These are phyloP conservation scores for Drosophila arizonae DNA, from an alignment of 1,140 invertebrate genomes.

Conservation along the genomic window DNA sequence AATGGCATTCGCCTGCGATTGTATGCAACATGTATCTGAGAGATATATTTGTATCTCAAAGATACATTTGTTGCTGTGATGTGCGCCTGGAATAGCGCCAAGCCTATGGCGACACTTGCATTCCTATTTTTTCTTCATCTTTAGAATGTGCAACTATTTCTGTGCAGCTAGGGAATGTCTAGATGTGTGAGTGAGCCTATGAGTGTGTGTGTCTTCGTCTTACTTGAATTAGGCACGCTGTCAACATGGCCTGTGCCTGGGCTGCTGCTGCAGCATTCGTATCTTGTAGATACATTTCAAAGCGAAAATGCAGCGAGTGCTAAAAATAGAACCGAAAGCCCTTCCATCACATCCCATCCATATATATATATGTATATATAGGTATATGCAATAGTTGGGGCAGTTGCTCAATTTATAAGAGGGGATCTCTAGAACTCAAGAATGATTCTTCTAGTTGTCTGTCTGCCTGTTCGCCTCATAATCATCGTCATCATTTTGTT, in stretches of 20 bases:
- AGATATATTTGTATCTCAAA: constrained; percentile 17
- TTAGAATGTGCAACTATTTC: constrained; percentile 54
- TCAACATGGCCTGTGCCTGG: constrained; percentile 25
- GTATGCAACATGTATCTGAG: constrained; percentile 18
- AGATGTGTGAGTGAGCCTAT: not conserved
- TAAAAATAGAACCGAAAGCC: constrained; percentile 47
- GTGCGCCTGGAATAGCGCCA: constrained; percentile 28
- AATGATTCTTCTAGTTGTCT: constrained; percentile 7
- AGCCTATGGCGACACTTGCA: constrained; percentile 44
- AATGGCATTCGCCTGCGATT: constrained; percentile 9
- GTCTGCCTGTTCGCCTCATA: constrained; percentile 15
- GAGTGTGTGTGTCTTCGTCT: constrained; percentile 24
- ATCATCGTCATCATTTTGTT: constrained; percentile 16
- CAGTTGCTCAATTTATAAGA: constrained; percentile 32
- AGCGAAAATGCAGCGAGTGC: constrained; percentile 41
- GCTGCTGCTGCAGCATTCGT: constrained; percentile 8
- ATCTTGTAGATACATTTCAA: constrained; percentile 51
- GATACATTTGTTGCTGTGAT: constrained; percentile 24
- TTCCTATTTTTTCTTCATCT: constrained; percentile 33
- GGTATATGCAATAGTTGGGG: not conserved
- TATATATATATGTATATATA: not conserved
- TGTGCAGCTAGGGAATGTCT: constrained; percentile 38
- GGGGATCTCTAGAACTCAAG: constrained; percentile 17
- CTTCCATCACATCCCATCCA: constrained; percentile 33
- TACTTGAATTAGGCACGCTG: constrained; percentile 49